phyloP scores from a whole-genome alignment of 2,888 invertebrate genomes.

The Hirudinaria manillensis region DNA sequence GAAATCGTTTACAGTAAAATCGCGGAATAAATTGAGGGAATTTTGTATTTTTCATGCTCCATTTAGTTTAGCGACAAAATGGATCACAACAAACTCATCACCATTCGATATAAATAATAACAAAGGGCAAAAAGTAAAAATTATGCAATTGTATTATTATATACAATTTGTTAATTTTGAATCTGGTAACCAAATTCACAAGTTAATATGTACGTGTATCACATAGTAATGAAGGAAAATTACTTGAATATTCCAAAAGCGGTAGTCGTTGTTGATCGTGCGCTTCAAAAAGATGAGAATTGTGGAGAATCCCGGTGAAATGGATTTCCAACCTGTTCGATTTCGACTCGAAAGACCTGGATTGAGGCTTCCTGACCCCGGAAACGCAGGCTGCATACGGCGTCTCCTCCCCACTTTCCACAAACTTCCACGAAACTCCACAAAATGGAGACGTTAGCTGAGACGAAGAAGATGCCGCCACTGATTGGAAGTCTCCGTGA shows the following conservation, averaged over 20 bases:
- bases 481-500: slow-evolving; percentile 21
- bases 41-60: too few species aligned
- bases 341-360: slow-evolving; percentile 28
- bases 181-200: too few species aligned
- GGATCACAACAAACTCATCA: too few species aligned
- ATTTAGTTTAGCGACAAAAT: too few species aligned
- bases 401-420: slow-evolving; percentile 20
- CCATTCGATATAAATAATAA: too few species aligned
- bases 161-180: too few species aligned
- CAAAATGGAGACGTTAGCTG: slow-evolving; percentile 16
- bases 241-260: slow-evolving; percentile 22
- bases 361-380: slow-evolving; percentile 28
- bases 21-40: too few species aligned
- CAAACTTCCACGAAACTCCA: slow-evolving; percentile 28
- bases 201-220: too few species aligned
- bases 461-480: slow-evolving; percentile 12
- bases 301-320: slow-evolving; percentile 22
- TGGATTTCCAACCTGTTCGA: slow-evolving; percentile 31
- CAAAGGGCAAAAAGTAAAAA: too few species aligned
- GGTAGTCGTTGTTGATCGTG: slow-evolving; percentile 25
- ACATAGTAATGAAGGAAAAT: not conserved
- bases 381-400: slow-evolving; percentile 34
- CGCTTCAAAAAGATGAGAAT: not conserved
- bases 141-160: too few species aligned
- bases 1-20: too few species aligned